These are phyloP conservation scores for Barbus barbus DNA, from an alignment of 2,113 vertebrate genomes.

Conservation along the genomic window DNA sequence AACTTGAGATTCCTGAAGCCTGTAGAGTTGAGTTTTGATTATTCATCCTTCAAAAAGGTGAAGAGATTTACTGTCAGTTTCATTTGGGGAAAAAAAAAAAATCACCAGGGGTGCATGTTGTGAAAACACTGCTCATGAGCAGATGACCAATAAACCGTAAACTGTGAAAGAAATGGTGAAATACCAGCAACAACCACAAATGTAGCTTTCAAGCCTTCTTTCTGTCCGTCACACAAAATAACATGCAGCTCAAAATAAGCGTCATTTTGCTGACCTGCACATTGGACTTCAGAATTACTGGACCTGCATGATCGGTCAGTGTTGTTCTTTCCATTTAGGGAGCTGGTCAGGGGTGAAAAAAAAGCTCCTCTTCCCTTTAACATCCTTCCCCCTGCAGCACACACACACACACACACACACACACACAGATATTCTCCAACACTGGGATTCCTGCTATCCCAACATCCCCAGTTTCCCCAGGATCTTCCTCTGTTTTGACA, in stretches of 20 bases:
- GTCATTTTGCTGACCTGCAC: constrained; percentile 55
- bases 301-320: constrained; percentile 41
- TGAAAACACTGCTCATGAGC: constrained; percentile 38
- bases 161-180: constrained; percentile 43
- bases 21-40: not conserved
- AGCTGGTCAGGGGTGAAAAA: constrained; percentile 66
- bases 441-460: constrained; percentile 58
- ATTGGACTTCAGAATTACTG: constrained; percentile 62
- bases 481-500: constrained; percentile 72
- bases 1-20: not conserved
- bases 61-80: constrained; percentile 35
- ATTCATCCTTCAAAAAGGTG: constrained; percentile 8
- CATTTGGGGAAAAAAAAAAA: constrained; percentile 11
- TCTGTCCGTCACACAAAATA: constrained; percentile 2
- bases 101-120: constrained; percentile 37
- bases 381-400: constrained; percentile 53
- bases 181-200: constrained; percentile 44
- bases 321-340: constrained; percentile 73
- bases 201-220: constrained; percentile 15
- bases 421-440: constrained; percentile 45
- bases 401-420: constrained; percentile 12
- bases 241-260: not conserved
- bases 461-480: constrained; percentile 72
- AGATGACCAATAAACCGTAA: constrained; percentile 54
- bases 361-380: constrained; percentile 69